These are phyloP conservation scores for Platorchestia sp. DNA, from an alignment of 1,140 invertebrate genomes.

Conservation along the genomic window DNA sequence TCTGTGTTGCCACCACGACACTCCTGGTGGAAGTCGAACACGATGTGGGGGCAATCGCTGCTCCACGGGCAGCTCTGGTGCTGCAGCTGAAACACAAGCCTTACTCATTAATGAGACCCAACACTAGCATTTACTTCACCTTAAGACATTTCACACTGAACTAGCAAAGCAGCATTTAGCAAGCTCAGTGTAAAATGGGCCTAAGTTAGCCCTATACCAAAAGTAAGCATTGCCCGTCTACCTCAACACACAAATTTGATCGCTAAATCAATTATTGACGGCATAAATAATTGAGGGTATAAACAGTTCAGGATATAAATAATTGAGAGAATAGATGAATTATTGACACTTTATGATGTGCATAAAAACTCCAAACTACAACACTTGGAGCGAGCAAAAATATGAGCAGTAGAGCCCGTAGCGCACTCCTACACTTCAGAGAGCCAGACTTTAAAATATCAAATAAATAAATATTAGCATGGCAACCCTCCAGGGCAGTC, in stretches of 20 bases:
- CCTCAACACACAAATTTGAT: not conserved
- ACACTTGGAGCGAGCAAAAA: not conserved
- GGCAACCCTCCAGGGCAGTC: no score
- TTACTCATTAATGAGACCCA: not conserved
- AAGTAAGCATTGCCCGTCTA: not conserved
- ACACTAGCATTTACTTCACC: not conserved
- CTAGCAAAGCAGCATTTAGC: no score
- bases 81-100: slow-evolving; percentile 60
- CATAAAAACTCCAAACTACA: not conserved
- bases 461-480: no score
- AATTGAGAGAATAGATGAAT: not conserved
- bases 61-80: slow-evolving; percentile 65
- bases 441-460: no score
- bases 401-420: not conserved
- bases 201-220: not conserved
- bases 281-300: not conserved
- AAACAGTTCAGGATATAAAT: no score
- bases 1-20: slow-evolving; percentile 73
- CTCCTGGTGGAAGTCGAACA: slow-evolving; percentile 95
- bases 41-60: slow-evolving; percentile 82
- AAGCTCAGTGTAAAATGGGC: no score
- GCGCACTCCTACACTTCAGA: not conserved
- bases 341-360: not conserved
- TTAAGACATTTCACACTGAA: no score
- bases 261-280: no score